Evolutionary conservation across 2,113 vertebrate genomes (phyloP), one percentile per base, ranked within the genome.

Genomic region (Burhinus oedicnemus): DNA sequence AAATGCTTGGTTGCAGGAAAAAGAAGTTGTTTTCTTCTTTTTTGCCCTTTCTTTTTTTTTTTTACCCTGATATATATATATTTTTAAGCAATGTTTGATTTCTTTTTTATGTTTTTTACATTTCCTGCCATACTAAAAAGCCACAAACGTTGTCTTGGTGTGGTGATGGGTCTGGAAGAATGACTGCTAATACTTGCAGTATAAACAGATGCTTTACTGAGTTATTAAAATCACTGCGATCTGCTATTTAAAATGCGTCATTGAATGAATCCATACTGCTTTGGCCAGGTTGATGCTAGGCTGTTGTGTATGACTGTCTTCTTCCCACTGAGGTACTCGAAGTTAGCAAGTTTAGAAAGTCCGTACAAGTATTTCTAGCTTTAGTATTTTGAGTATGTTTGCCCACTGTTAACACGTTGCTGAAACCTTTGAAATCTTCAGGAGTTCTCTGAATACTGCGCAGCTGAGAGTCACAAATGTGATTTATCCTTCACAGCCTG

Each of bases 341-440:
- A 20, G 16, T 19, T 57, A 54, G 4, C 34, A 38, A 44, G 3
- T 44, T 60, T 36, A 21, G 42, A 13, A 64, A 44, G 4, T 3
- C 26, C 44, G 36, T 21, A 5, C 6, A 9, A 20, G 4, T 27
- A 51, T 36, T 71, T 87, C 2, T 22, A 8, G 27, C 13, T 79
- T 21, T 62, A 52, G 12, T 30, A n/a, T 58, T 81, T 66, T 16
- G 13, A 12, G 10, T 8, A 5, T 3, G 2, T 83, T 78, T 57
- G 16, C 20, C 20, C 2, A 1, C 60, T 42, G 12, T 30, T 71
- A 18, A 20, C 0, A 0, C 3, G 0, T 15, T 25, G 11, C 20
- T 54, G 45, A 68, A 42, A 21, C 25, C 29, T 58, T 51, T 64
- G 38, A 51, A 44, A 2, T 27, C 30, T 61, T 36, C 10, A 20